Conservation (phyloP, 1,140 invertebrate genomes). For the Drosophila repleta region DNA sequence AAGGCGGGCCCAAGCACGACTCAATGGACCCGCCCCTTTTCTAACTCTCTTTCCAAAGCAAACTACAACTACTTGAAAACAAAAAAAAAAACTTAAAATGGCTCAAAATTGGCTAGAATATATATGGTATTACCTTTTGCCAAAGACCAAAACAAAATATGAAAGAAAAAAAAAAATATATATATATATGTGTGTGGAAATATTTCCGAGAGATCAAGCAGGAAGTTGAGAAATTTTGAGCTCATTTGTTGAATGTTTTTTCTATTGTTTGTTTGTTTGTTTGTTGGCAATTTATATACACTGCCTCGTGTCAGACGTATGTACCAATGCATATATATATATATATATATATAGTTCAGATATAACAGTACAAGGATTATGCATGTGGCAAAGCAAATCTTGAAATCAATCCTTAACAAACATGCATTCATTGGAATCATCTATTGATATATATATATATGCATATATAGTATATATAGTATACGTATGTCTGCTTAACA, state of each 20-base stretch:
- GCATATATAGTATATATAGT: not conserved
- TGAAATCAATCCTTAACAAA: slow-evolving; percentile 3
- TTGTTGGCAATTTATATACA: slow-evolving; percentile 47
- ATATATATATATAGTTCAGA: slow-evolving; percentile 8
- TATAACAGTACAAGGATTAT: slow-evolving; percentile 8
- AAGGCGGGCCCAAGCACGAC: slow-evolving; percentile 16
- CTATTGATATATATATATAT: slow-evolving; percentile 10
- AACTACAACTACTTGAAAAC: slow-evolving; percentile 19
- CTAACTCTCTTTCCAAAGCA: not conserved
- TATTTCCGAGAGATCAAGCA: not conserved
- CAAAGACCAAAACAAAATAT: slow-evolving; percentile 54
- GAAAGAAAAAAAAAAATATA: slow-evolving; percentile 3
- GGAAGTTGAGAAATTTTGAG: slow-evolving; percentile 28
- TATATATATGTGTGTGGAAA: not conserved
- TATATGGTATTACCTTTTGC: slow-evolving; percentile 27
- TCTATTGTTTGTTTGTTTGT: not conserved
- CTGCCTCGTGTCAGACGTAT: slow-evolving; percentile 41
- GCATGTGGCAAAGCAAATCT: slow-evolving; percentile 21
- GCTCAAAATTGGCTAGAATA: slow-evolving; percentile 11
- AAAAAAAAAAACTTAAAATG: slow-evolving; percentile 16
- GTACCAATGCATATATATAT: not conserved
- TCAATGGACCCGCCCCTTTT: slow-evolving; percentile 9
- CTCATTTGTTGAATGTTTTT: slow-evolving; percentile 13
- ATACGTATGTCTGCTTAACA: slow-evolving; percentile 11
- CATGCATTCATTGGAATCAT: not conserved